Evolutionary conservation across 2,888 invertebrate genomes (phyloP).

Genomic region (Cremastinae sp.): DNA sequence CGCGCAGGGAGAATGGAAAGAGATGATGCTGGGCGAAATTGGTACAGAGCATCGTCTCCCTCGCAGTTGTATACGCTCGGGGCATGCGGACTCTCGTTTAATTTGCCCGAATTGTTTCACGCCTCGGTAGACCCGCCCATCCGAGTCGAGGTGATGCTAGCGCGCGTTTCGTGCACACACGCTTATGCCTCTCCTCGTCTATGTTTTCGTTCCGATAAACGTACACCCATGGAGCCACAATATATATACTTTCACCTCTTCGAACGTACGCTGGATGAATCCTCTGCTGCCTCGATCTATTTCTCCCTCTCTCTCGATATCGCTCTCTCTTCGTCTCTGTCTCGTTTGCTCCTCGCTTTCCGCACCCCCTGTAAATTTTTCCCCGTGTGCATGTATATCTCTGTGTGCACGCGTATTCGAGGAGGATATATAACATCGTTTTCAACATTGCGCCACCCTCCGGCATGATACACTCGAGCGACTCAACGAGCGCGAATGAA

Average conservation of each 20-base stretch:
- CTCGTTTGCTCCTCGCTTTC: not conserved
- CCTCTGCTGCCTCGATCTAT: not conserved
- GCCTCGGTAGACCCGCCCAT: constrained; percentile 66
- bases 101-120: constrained; percentile 71
- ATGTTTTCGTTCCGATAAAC: not conserved
- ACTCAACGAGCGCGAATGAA: constrained; percentile 39
- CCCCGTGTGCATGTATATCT: not conserved
- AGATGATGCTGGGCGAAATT: constrained; percentile 45
- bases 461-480: constrained; percentile 29
- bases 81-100: constrained; percentile 67
- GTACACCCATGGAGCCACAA: too few species aligned
- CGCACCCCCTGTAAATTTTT: not conserved
- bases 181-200: constrained; percentile 2
- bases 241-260: too few species aligned
- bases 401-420: not conserved
- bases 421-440: constrained; percentile 44
- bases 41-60: constrained; percentile 43
- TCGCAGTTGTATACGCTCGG: constrained; percentile 52
- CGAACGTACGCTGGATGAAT: too few species aligned
- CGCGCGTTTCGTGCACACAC: constrained; percentile 23
- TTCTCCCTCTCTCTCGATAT: not conserved
- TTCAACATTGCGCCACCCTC: constrained; percentile 43
- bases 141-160: constrained; percentile 54
- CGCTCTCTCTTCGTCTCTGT: too few species aligned
- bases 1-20: constrained; percentile 13